Percentiles rank a stretch among this genome's conserved stretches.
These are phyloP conservation scores for Pangasius djambal DNA, from an alignment of 2,797 vertebrate species.

Conservation along the genomic window DNA sequence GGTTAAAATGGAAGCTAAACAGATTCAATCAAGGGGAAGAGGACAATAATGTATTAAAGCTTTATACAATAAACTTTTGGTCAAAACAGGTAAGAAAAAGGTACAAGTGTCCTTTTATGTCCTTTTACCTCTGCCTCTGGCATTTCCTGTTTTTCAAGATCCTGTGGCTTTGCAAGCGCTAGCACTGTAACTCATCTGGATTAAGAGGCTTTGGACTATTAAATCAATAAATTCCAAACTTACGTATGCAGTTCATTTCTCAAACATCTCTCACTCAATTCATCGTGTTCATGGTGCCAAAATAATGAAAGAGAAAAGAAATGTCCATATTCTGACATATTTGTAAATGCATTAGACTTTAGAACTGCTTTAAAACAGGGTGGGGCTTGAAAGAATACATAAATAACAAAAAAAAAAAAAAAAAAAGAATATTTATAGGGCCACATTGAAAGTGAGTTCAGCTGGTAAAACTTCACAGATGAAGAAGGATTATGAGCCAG, in stretches of 20 bases:
- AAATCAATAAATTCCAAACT: conserved; percentile 19
- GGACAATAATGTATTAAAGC: background rate
- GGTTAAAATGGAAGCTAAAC: background rate
- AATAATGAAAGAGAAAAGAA: background rate
- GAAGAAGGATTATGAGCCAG: background rate
- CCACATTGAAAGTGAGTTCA: conserved; percentile 1
- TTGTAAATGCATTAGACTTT: background rate
- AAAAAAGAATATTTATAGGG: conserved; percentile 9
- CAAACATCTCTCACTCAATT: background rate
- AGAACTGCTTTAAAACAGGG: background rate
- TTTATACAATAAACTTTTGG: background rate
- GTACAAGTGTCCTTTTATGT: background rate
- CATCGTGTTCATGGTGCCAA: background rate
- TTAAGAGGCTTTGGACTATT: conserved; percentile 24
- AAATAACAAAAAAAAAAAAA: background rate
- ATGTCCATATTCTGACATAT: background rate
- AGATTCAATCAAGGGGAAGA: background rate
- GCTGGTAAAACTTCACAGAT: conserved; percentile 30
- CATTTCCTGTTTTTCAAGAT: conserved; percentile 60
- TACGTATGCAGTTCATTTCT: background rate
- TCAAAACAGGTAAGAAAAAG: background rate
- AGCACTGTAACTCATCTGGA: background rate
- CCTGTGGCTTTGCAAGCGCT: conserved; percentile 16
- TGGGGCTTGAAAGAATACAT: background rate
- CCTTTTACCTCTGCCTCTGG: background rate